phyloP scores from a whole-genome alignment of 2,888 invertebrate species.

The Epistrophe eligans region DNA sequence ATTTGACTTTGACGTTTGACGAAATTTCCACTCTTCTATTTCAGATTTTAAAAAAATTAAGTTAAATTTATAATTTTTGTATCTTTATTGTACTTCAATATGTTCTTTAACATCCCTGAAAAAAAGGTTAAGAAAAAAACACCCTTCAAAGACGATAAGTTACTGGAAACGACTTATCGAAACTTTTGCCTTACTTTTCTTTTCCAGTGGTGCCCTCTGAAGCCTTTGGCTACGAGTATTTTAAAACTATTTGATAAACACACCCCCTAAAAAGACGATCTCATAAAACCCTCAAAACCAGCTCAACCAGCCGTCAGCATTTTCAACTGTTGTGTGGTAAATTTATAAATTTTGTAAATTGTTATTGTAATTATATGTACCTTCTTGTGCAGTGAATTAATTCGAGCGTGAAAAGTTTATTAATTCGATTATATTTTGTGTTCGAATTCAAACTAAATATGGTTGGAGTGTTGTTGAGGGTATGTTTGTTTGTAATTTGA shows the following conservation, averaged over 20 bases:
- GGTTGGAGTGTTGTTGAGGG: neutral
- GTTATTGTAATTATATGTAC: neutral
- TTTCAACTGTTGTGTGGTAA: neutral
- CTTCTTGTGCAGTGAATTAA: conserved; percentile 5
- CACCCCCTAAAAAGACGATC: neutral
- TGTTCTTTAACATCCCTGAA: too few species aligned
- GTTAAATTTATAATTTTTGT: too few species aligned
- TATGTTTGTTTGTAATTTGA: conserved; percentile 25
- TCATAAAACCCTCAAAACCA: neutral
- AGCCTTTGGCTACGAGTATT: neutral
- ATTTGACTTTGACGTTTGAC: too few species aligned
- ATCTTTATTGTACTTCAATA: too few species aligned
- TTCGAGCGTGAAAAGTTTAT: conserved; percentile 49
- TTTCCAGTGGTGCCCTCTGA: conserved; percentile 15
- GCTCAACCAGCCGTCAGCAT: neutral
- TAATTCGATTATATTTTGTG: conserved; percentile 38
- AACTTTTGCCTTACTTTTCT: conserved; percentile 35
- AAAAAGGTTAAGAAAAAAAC: neutral
- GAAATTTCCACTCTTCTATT: too few species aligned
- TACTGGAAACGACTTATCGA: conserved; percentile 47
- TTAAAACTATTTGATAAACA: neutral
- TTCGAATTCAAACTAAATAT: conserved; percentile 24
- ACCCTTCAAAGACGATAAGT: conserved; percentile 32
- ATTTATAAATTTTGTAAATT: conserved; percentile 4
- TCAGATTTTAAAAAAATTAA: too few species aligned